Base-by-base conservation (phyloP, 2,113 vertebrate species). In the Rhinopithecus roxellana region DNA sequence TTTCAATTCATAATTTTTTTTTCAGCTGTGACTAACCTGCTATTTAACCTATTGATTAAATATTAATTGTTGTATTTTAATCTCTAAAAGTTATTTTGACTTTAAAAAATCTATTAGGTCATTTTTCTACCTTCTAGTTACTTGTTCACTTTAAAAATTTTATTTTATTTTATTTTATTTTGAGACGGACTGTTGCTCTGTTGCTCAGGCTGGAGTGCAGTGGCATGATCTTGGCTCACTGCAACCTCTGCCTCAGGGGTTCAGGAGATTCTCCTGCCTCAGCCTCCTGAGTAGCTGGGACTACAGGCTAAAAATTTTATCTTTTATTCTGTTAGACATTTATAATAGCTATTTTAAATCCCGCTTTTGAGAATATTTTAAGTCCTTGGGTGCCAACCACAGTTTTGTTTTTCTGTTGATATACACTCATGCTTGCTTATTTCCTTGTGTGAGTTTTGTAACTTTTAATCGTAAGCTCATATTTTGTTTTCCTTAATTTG, bases 351-450 rank as follows among this genome's bases (percentile, higher is more conserved):
- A 30, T 75, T 95, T 79, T 70, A 83, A 79, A 55, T 72, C 83
- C 52, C 43, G 23, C n/a, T 64, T 72, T 95, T 88, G 61, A 92
- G 61, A 94, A 22, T 64, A 93, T 93, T 93, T 78, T 78, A 88
- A 69, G 43, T 83, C n/a, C 18, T 74, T 79, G 59, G n/a, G 8
- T 79, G 22, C 55, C 43, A 92, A 35, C 5, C 35, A 48, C 52
- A 25, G 22, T 92, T 88, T 83, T 87, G 13, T 81, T 48, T 93
- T 87, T 90, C 69, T 82, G 32, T 45, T 87, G 40, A 91, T 93
- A 88, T 50, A 77, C 55, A 59, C 13, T 74, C 13, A 90, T 38
- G 55, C 23, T 55, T 83, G 50, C n/a, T 90, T 88, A 8, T 64
- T 91, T 91, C 50, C n/a, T 90, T 97, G 30, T 17, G 17, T 87